Percentiles rank a stretch among this genome's conserved stretches.
Conservation (phyloP, 2,888 invertebrate genomes). For the Platynereis dumerilii region DNA sequence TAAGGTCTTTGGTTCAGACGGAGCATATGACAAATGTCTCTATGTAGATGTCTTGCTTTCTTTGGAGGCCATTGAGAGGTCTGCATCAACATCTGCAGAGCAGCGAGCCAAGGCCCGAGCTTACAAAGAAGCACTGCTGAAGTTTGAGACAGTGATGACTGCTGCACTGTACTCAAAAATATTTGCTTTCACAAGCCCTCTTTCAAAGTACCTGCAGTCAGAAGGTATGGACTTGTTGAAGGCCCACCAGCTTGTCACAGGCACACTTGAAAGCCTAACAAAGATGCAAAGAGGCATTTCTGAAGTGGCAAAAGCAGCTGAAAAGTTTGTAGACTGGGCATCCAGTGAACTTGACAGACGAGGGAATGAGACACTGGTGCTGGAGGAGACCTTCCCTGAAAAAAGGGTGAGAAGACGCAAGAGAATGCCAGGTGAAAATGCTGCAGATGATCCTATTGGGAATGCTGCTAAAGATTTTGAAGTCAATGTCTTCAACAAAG, state of each 20-base stretch:
- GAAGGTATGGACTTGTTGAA: conserved; percentile 9
- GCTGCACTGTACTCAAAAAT: conserved; percentile 3
- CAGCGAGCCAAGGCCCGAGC: background rate
- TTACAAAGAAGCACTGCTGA: conserved; percentile 3
- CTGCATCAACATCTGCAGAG: conserved; percentile 4
- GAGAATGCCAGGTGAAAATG: conserved; percentile 11
- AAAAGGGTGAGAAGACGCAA: background rate
- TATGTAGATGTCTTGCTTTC: conserved; percentile 6
- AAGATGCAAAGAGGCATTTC: background rate
- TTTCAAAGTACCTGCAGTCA: conserved; percentile 7
- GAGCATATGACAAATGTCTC: background rate
- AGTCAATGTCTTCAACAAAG: conserved; percentile 2
- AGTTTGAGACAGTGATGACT: conserved; percentile 1
- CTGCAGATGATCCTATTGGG: conserved; percentile 3
- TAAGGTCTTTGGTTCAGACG: background rate
- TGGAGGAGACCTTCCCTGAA: background rate
- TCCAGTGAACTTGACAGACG: conserved; percentile 2
- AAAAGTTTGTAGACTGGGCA: background rate
- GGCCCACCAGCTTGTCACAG: background rate
- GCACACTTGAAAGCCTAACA: conserved; percentile 3
- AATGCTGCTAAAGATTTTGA: background rate
- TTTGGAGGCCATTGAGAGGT: background rate
- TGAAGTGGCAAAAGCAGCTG: background rate
- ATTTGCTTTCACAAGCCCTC: conserved; percentile 2
- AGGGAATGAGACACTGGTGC: background rate